Conservation (phyloP, 2,888 invertebrate genomes). For the Eubasilissa splendida region DNA sequence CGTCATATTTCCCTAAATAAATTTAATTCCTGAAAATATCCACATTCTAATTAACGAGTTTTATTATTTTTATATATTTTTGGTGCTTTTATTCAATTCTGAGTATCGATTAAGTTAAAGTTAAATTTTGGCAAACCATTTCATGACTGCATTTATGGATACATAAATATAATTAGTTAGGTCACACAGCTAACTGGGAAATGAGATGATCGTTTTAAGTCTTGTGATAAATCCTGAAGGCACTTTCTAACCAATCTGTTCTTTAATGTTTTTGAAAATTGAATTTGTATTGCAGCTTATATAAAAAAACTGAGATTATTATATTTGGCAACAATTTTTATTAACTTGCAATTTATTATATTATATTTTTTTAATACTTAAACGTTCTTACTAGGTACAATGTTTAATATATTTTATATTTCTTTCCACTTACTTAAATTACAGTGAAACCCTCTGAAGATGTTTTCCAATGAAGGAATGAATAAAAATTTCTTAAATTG, state of each 20-base stretch:
- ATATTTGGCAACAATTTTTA: constrained; percentile 5
- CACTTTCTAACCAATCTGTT: neutral
- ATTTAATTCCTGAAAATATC: no score
- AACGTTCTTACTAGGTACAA: neutral
- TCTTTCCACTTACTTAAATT: neutral
- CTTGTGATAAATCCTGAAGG: constrained; percentile 9
- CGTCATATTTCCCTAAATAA: no score
- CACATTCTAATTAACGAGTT: no score
- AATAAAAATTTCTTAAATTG: no score
- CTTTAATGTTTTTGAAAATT: neutral
- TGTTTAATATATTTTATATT: constrained; percentile 2
- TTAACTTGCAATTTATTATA: neutral
- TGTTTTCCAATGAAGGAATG: no score
- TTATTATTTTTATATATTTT: constrained; percentile 1
- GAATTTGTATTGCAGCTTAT: constrained; percentile 7
- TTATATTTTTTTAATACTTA: neutral
- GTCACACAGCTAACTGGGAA: neutral
- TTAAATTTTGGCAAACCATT: constrained; percentile 2
- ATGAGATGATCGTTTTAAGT: neutral
- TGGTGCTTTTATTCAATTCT: constrained; percentile 17
- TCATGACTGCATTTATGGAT: constrained; percentile 23
- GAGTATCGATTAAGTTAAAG: neutral
- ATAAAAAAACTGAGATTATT: constrained; percentile 23
- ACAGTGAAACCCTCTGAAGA: no score
- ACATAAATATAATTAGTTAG: neutral